Percentiles rank a stretch among this genome's conserved stretches.
phyloP scores from a whole-genome alignment of 2,113 vertebrate species.

The Psilopogon haemacephalus region DNA sequence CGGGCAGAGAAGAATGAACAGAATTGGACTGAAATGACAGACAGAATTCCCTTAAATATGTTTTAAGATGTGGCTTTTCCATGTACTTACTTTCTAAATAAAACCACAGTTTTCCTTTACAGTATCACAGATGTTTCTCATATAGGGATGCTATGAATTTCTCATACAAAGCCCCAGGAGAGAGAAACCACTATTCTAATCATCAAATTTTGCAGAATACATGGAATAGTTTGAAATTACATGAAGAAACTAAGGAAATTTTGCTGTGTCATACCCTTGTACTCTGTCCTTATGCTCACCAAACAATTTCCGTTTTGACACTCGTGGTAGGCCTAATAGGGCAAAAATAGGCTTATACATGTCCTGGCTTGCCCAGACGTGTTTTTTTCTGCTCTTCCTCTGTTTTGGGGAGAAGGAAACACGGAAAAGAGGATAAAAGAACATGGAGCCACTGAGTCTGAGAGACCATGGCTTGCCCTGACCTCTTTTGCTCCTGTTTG shows the following conservation, averaged over 20 bases:
- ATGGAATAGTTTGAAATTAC: neutral
- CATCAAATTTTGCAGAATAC: neutral
- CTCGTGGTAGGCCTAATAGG: too few species aligned
- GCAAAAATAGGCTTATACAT: too few species aligned
- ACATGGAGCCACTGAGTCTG: too few species aligned
- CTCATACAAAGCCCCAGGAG: neutral
- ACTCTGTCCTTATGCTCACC: neutral
- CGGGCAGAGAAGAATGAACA: neutral
- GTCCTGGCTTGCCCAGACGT: too few species aligned
- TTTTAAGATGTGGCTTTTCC: neutral
- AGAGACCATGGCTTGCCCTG: too few species aligned
- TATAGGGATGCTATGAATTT: neutral
- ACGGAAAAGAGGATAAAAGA: too few species aligned
- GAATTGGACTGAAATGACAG: neutral
- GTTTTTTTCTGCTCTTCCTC: too few species aligned
- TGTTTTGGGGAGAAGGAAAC: too few species aligned
- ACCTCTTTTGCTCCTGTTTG: too few species aligned
- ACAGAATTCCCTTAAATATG: neutral
- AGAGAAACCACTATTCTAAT: neutral
- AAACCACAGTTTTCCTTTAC: neutral
- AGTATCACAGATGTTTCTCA: neutral
- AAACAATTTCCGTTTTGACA: neutral
- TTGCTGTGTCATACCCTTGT: neutral
- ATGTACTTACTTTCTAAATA: neutral
- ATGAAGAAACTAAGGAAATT: neutral